Evolutionary conservation across 2,113 vertebrate species (phyloP), one percentile per base, ranked within the genome.

Genomic region (Sebastes fasciatus): DNA sequence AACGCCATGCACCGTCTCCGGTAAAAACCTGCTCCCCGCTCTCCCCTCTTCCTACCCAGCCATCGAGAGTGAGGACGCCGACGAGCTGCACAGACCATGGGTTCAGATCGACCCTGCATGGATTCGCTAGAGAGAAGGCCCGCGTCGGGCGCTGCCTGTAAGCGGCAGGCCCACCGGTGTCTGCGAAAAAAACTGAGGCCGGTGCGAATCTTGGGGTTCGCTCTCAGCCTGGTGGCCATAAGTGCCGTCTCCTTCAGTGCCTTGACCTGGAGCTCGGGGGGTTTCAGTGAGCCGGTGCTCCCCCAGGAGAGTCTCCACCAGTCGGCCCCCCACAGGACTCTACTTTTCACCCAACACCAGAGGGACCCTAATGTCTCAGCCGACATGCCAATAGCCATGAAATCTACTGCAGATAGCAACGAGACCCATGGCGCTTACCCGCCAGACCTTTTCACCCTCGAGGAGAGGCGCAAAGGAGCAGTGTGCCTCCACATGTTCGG

Each of bases 401-500:
- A 90, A 84, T 77, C 93, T 0, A 91, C 96, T 89, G 94, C 92
- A 13, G 61, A 88, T 0, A 16, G 75, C 65, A 97, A 95, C 16
- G 72, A 91, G 48, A 95, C 92, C 58, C 95, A 97, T 45, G 98
- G 97, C 79, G 97, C 97, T 13, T 99, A 99, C 85, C 98, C 98
- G 0, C 74, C 58, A 75, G 98, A 99, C 88, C 86, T 99, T 87
- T 99, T 99, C 88, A 95, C 88, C 75, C 94, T 97, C 4, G 91
- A 94, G 57, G 89, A 98, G n/a, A 94, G 97, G 80, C 96, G 97
- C 77, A 94, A 89, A 72, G 98, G 98, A 11, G 98, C 98, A 11
- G 97, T 99, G 58, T 72, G 96, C 55, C 96, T 99, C 60, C 98
- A 99, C 80, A 95, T 99, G 91, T 94, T 97, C 40, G 98, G 98